These are phyloP conservation scores for Stenchaetothrips biformis DNA, from an alignment of 2,888 invertebrate genomes.

Conservation along the genomic window DNA sequence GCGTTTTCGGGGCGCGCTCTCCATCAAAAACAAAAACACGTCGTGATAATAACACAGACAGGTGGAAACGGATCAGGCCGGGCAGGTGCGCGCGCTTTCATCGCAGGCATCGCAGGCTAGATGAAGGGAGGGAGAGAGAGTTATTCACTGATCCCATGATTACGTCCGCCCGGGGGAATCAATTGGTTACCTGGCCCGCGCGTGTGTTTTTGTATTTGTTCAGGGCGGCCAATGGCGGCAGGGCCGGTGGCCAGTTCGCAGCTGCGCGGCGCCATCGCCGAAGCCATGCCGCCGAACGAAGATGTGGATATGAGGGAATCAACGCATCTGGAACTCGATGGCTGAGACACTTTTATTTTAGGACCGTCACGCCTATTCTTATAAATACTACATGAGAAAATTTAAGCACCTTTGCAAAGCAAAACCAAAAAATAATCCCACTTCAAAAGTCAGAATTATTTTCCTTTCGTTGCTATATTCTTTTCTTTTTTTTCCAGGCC, in stretches of 20 bases:
- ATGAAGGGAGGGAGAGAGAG: not conserved
- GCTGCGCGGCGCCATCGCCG: not conserved
- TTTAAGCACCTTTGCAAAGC: no score
- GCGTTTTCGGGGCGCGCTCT: not conserved
- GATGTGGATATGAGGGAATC: no score
- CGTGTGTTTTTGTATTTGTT: not conserved
- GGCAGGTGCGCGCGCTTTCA: slow-evolving; percentile 8
- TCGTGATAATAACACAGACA: not conserved
- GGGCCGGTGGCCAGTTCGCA: not conserved
- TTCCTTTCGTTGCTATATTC: no score
- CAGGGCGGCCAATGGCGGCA: slow-evolving; percentile 4
- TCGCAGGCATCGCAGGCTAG: not conserved
- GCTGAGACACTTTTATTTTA: no score
- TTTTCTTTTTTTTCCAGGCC: no score
- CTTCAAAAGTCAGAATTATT: no score
- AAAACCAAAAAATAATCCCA: no score
- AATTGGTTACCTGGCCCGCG: not conserved
- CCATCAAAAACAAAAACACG: slow-evolving; percentile 15
- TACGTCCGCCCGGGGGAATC: slow-evolving; percentile 10
- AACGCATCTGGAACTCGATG: no score
- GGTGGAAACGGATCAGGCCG: not conserved
- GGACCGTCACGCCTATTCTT: no score
- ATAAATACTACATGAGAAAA: no score
- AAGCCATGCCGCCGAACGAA: no score
- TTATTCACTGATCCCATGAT: slow-evolving; percentile 19